Conservation (phyloP, 2,888 invertebrate species). For the Prostheceraeus crozeri region DNA sequence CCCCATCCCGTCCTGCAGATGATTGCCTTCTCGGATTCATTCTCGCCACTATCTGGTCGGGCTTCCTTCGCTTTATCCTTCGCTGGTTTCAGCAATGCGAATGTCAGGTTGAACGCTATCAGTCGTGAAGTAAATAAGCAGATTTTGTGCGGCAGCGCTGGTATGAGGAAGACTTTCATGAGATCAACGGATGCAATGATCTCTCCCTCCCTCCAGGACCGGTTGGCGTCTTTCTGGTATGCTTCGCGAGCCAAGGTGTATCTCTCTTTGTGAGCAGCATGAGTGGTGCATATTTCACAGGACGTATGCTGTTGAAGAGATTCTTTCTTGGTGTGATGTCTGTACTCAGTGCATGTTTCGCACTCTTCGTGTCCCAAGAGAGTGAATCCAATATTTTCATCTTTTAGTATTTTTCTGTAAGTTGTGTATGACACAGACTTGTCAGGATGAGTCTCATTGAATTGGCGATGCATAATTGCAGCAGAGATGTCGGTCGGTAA, state of each 20-base stretch:
- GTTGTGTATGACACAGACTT: no score
- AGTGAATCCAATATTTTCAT: conserved; percentile 4
- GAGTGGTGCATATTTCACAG: not conserved
- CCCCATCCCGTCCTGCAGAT: conserved; percentile 13
- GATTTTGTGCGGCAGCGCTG: not conserved
- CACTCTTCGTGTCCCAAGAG: conserved; percentile 10
- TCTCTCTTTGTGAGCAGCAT: not conserved
- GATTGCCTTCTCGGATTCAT: not conserved
- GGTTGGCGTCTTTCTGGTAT: not conserved
- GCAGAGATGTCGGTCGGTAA: not conserved
- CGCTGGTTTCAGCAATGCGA: not conserved
- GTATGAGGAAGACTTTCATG: conserved; percentile 2
- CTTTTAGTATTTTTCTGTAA: no score
- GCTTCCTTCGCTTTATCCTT: no score
- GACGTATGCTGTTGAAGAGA: not conserved
- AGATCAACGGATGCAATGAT: conserved; percentile 5
- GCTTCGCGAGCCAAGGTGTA: not conserved
- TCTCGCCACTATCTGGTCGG: not conserved
- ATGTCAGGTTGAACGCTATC: not conserved
- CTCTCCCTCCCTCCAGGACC: not conserved
- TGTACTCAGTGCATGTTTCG: conserved; percentile 1
- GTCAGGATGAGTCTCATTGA: no score
- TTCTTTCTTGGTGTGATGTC: not conserved
- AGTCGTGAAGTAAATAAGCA: not conserved
- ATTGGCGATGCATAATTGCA: no score